phyloP scores from a whole-genome alignment of 2,888 invertebrate genomes.

The Nezara viridula region DNA sequence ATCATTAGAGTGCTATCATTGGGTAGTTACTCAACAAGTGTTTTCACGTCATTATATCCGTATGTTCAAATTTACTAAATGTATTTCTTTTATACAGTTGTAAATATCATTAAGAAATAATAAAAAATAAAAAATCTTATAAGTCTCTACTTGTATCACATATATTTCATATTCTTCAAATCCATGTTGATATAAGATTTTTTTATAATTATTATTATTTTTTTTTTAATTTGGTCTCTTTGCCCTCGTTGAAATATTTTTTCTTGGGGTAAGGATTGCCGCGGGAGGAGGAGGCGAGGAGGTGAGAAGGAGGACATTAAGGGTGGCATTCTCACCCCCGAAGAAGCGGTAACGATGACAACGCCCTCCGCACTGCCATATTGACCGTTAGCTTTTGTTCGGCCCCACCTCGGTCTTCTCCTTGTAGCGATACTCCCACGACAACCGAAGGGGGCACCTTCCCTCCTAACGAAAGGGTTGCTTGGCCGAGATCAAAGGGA shows the following conservation, averaged over 20 bases:
- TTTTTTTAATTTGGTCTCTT: not conserved
- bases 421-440: conserved; percentile 20
- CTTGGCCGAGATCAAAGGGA: not conserved
- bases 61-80: too few species aligned
- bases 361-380: conserved; percentile 50
- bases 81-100: too few species aligned
- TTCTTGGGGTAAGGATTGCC: not conserved
- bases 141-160: too few species aligned
- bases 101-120: too few species aligned
- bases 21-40: too few species aligned
- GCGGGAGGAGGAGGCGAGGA: not conserved
- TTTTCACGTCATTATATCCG: too few species aligned
- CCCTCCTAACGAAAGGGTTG: not conserved
- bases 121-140: too few species aligned
- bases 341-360: conserved; percentile 58
- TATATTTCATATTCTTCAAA: too few species aligned
- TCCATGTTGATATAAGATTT: too few species aligned
- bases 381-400: conserved; percentile 58
- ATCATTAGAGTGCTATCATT: too few species aligned
- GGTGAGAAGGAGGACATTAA: not conserved
- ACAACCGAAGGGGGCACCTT: not conserved
- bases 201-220: too few species aligned
- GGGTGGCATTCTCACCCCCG: not conserved
- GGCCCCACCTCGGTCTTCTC: conserved; percentile 41
- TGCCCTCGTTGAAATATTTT: not conserved